Evolutionary conservation across 2,888 invertebrate genomes (phyloP), one percentile per base, ranked within the genome.

Genomic region (Melanotus villosus): DNA sequence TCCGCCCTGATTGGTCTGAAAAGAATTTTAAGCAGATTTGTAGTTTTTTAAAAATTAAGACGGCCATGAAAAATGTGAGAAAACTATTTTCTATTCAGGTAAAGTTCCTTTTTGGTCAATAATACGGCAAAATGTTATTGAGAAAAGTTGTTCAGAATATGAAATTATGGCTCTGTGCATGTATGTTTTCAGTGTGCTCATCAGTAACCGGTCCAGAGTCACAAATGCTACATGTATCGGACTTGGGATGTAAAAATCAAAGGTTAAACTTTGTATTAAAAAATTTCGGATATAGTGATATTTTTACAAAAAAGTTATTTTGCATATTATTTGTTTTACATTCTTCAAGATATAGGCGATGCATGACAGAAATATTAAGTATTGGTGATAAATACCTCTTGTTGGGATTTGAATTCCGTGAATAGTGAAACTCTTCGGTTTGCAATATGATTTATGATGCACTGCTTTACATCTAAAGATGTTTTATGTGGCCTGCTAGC

Each of bases 341-440:
- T 16, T 57, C 59, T 18, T 57, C 57, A 18, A 57, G 10, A 57
- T 57, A 57, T 12, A 57, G 12, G 18, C 19, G 1, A 34, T 57
- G 38, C 57, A 57, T 57, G 18, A 18, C n/a, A n/a, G 57, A 57
- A 10, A 57, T 57, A 38, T 57, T 57, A 9, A 57, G 38, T 10
- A 16, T 57, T 36, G 57, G 57, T 14, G 57, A 14, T 36, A 57
- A 18, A 58, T 58, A 58, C 10, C 6, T 41, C 26, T 58, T 58
- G 12, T 58, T 14, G 10, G 58, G 58, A 43, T 58, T 58, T 10
- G n/a, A 30, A 23, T 58, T 38, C 18, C 38, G 9, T 10, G 58
- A 58, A 57, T 57, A 57, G 34, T 57, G 38, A 4, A 36, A 57
- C 1, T 6, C 23, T 21, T 58, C 58, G 1, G 58, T 21, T 14